Conservation (phyloP, 2,888 invertebrate genomes). For the Eristalis tenax region DNA sequence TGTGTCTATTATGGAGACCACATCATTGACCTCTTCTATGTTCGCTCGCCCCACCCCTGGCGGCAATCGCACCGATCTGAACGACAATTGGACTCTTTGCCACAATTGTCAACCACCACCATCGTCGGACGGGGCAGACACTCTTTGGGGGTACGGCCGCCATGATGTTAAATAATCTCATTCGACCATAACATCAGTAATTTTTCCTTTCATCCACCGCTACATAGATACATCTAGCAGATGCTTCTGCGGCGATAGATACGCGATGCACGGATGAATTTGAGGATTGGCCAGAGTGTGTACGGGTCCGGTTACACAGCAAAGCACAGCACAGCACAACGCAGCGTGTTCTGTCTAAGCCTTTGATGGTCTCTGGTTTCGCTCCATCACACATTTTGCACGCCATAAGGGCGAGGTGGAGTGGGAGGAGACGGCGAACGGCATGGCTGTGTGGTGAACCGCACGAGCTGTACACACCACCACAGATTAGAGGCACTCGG, state of each 20-base stretch:
- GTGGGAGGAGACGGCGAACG: background rate
- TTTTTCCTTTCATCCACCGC: slow-evolving; percentile 24
- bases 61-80: background rate
- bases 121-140: background rate
- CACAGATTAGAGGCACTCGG: slow-evolving; percentile 59
- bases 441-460: slow-evolving; percentile 40
- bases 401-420: slow-evolving; percentile 38
- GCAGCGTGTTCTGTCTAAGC: slow-evolving; percentile 32
- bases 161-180: slow-evolving; percentile 35
- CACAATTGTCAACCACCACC: slow-evolving; percentile 25
- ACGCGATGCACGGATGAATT: slow-evolving; percentile 36
- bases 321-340: background rate
- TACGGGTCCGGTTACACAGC: background rate
- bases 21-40: slow-evolving; percentile 53
- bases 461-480: slow-evolving; percentile 47
- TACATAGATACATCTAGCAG: slow-evolving; percentile 23
- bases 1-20: slow-evolving; percentile 6
- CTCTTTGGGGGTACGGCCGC: slow-evolving; percentile 13
- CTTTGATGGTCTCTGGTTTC: slow-evolving; percentile 63
- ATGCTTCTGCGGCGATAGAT: slow-evolving; percentile 26
- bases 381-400: slow-evolving; percentile 65
- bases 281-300: slow-evolving; percentile 51
- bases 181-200: slow-evolving; percentile 61
- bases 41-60: slow-evolving; percentile 5
- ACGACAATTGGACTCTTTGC: slow-evolving; percentile 48